Percentiles rank a stretch among this genome's conserved stretches.
Conservation (phyloP, 2,797 vertebrate genomes). For the Chelon labrosus region DNA sequence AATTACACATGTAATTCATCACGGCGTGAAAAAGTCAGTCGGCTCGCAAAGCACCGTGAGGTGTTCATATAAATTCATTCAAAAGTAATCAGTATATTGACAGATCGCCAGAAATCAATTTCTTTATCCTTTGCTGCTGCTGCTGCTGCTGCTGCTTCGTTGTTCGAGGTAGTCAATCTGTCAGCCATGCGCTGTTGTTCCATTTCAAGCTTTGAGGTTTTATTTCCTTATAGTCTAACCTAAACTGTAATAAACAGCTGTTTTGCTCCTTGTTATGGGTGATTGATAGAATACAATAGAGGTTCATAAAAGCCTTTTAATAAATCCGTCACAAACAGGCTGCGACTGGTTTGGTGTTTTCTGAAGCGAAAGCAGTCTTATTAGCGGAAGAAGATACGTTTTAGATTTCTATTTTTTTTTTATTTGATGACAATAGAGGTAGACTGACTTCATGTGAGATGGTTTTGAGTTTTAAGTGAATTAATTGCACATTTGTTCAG, state of each 20-base stretch:
- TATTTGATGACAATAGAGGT: neutral
- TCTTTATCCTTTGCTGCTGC: neutral
- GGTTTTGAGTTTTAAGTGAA: neutral
- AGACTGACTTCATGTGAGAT: neutral
- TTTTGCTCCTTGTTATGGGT: conserved; percentile 12
- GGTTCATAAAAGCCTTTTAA: conserved; percentile 13
- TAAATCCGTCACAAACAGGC: conserved; percentile 4
- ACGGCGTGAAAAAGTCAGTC: neutral
- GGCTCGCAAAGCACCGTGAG: conserved; percentile 1
- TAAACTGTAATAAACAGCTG: conserved; percentile 43
- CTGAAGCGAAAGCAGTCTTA: conserved; percentile 4
- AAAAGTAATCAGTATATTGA: conserved; percentile 44
- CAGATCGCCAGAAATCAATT: conserved; percentile 20
- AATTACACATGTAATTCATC: conserved; percentile 13
- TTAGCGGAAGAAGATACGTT: neutral
- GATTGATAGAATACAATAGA: conserved; percentile 15
- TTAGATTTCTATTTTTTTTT: neutral
- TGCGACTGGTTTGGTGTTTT: neutral
- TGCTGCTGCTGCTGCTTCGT: conserved; percentile 1
- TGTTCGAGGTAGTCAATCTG: conserved; percentile 19
- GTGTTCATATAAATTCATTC: conserved; percentile 32
- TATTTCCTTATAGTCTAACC: conserved; percentile 9
- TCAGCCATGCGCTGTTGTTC: neutral
- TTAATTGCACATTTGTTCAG: neutral
- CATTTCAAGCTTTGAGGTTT: conserved; percentile 18